These are phyloP conservation scores for Agrochola macilenta DNA, from an alignment of 2,888 invertebrate species.

Conservation along the genomic window DNA sequence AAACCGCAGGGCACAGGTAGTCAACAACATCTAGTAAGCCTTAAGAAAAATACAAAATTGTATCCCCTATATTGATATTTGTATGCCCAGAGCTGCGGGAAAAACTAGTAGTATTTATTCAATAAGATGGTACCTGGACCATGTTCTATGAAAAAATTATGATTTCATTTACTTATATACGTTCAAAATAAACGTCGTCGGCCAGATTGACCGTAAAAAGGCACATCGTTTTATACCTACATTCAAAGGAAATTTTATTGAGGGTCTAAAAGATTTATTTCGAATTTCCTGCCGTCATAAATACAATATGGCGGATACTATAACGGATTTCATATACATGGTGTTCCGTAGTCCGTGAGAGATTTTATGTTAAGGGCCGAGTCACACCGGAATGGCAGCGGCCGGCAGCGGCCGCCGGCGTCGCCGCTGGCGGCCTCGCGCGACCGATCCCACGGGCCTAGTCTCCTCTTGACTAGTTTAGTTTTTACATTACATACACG, in stretches of 20 bases:
- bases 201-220: conserved; percentile 55
- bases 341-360: conserved; percentile 7
- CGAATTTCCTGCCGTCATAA: conserved; percentile 49
- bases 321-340: conserved; percentile 15
- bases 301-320: conserved; percentile 48
- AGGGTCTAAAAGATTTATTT: conserved; percentile 56
- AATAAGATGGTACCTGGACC: not conserved
- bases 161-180: conserved; percentile 9
- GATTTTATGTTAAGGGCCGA: no score
- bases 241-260: conserved; percentile 45
- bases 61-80: not conserved
- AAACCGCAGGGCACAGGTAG: no score
- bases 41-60: not conserved
- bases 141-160: conserved; percentile 2
- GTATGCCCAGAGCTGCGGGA: not conserved
- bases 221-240: conserved; percentile 21
- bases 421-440: no score
- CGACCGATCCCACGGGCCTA: no score
- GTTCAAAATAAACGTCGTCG: not conserved
- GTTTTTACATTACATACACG: no score
- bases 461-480: no score
- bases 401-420: no score
- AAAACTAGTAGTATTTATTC: not conserved
- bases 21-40: not conserved
- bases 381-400: no score